phyloP scores from a whole-genome alignment of 2,113 vertebrate species.

The Phalacrocorax aristotelis region DNA sequence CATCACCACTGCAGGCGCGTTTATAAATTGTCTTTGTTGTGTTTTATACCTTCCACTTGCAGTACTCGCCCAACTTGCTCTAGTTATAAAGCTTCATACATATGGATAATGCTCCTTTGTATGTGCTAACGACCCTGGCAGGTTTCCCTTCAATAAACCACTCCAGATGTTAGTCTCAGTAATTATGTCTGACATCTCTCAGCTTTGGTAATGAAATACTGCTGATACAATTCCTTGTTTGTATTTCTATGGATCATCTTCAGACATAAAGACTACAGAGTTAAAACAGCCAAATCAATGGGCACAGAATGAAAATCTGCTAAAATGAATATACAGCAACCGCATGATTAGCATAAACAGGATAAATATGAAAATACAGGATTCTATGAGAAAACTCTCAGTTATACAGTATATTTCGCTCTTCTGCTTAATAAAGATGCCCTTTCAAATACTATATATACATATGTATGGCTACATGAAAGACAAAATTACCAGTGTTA shows the following conservation, averaged over 20 bases:
- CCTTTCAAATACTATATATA: not conserved
- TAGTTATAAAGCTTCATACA: conserved; percentile 58
- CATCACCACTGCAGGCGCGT: not conserved
- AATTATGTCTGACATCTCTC: conserved; percentile 75
- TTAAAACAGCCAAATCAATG: not conserved
- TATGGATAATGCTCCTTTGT: conserved; percentile 66
- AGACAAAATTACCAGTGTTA: not conserved
- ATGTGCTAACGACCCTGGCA: conserved; percentile 70
- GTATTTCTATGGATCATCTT: conserved; percentile 65
- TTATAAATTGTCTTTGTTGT: not conserved
- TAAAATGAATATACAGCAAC: conserved; percentile 28
- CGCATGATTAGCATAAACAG: not conserved
- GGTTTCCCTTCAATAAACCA: conserved; percentile 72
- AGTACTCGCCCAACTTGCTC: conserved; percentile 23
- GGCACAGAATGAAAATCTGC: conserved; percentile 19
- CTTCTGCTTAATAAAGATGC: not conserved
- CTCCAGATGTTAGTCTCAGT: conserved; percentile 76
- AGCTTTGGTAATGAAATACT: conserved; percentile 76
- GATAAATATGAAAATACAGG: conserved; percentile 38
- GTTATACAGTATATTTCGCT: not conserved
- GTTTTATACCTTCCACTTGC: conserved; percentile 37
- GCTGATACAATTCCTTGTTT: conserved; percentile 66
- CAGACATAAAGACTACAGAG: conserved; percentile 46
- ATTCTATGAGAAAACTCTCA: not conserved
- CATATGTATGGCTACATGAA: not conserved